These are phyloP conservation scores for Sphinx pinastri DNA, from an alignment of 2,888 invertebrate genomes.

Conservation along the genomic window DNA sequence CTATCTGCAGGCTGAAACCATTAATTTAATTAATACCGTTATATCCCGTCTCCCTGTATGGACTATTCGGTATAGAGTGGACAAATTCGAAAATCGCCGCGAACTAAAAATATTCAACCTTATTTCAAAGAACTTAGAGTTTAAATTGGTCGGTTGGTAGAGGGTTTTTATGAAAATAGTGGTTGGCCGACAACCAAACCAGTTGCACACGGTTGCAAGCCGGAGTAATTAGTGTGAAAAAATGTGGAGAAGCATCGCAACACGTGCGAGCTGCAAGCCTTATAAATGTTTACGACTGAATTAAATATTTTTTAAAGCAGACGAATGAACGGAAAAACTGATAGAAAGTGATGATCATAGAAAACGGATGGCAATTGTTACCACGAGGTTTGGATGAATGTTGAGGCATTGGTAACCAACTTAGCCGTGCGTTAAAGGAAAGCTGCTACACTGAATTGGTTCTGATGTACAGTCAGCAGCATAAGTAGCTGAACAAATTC, in stretches of 20 bases:
- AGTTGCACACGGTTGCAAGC: constrained; percentile 42
- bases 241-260: constrained; percentile 36
- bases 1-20: constrained; percentile 40
- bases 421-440: too few species aligned
- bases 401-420: too few species aligned
- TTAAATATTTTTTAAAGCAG: background rate
- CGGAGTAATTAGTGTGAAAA: constrained; percentile 49
- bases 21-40: constrained; percentile 53
- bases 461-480: too few species aligned
- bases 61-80: constrained; percentile 35
- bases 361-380: too few species aligned
- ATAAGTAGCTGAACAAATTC: too few species aligned
- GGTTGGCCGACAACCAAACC: constrained; percentile 42
- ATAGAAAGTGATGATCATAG: too few species aligned
- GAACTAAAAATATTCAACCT: background rate
- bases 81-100: constrained; percentile 15
- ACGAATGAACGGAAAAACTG: too few species aligned
- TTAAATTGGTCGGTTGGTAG: background rate
- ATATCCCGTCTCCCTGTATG: constrained; percentile 39
- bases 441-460: too few species aligned
- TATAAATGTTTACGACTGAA: constrained; percentile 15
- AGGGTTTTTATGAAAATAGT: constrained; percentile 33
- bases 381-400: too few species aligned
- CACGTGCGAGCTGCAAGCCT: background rate
- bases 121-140: background rate